Conservation (phyloP, 1,140 invertebrate genomes). For the Ceratina australensis region DNA sequence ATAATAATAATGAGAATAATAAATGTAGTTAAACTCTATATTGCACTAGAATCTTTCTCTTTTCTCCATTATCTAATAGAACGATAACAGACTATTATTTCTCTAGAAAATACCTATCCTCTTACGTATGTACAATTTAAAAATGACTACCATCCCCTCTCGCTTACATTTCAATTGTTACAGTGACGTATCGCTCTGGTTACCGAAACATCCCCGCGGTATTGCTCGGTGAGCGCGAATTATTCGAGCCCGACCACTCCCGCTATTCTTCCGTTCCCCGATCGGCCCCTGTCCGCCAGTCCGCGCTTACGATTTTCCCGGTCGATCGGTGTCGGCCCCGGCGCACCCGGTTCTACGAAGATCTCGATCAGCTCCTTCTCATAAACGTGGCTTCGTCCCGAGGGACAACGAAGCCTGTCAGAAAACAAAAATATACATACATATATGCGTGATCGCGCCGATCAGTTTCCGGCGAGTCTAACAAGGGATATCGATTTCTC, state of each 20-base stretch:
- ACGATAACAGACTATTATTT: constrained; percentile 72
- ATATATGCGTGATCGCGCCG: constrained; percentile 16
- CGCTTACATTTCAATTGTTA: constrained; percentile 53
- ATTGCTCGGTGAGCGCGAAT: constrained; percentile 62
- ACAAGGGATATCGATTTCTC: constrained; percentile 25
- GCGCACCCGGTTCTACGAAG: constrained; percentile 33
- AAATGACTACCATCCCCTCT: constrained; percentile 69
- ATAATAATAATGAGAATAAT: constrained; percentile 62
- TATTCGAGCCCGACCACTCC: constrained; percentile 24
- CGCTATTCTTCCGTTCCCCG: background rate
- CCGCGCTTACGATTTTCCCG: background rate
- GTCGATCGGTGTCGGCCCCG: background rate
- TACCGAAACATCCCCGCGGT: constrained; percentile 33
- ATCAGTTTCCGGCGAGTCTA: background rate
- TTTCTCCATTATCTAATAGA: constrained; percentile 50
- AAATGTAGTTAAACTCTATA: constrained; percentile 74
- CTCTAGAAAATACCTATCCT: constrained; percentile 78
- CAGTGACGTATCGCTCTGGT: constrained; percentile 37
- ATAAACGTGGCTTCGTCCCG: constrained; percentile 37
- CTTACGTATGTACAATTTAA: constrained; percentile 78
- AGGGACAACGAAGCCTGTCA: constrained; percentile 38
- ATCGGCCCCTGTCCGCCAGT: background rate
- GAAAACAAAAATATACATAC: constrained; percentile 52
- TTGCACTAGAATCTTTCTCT: constrained; percentile 74
- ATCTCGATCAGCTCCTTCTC: constrained; percentile 5